These are phyloP conservation scores for Andrena bicolor DNA, from an alignment of 2,888 invertebrate genomes.

Conservation along the genomic window DNA sequence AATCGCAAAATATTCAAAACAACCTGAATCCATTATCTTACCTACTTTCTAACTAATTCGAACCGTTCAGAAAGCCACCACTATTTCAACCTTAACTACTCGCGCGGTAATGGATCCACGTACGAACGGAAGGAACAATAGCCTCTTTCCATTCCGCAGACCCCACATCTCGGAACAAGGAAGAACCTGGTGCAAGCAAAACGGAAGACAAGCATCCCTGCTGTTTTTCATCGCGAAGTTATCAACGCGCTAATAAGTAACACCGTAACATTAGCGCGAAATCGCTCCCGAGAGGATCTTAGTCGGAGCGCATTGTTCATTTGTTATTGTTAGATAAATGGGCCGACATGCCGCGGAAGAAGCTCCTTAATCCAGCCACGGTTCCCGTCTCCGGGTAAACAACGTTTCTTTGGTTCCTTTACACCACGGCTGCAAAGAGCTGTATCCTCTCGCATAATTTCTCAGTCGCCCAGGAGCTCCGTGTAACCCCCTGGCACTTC, in stretches of 20 bases:
- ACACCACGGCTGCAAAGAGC: not conserved
- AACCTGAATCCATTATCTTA: too few relatives aligned
- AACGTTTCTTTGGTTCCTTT: conserved; percentile 42
- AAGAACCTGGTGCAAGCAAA: not conserved
- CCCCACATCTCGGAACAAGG: not conserved
- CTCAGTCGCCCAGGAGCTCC: conserved; percentile 4
- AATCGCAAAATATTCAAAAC: too few relatives aligned
- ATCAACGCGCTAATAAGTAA: conserved; percentile 25
- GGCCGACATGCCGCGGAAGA: conserved; percentile 9
- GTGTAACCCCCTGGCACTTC: conserved; percentile 16
- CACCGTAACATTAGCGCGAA: conserved; percentile 3
- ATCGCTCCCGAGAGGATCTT: conserved; percentile 31
- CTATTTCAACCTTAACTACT: not conserved
- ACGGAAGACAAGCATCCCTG: not conserved
- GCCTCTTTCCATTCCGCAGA: not conserved
- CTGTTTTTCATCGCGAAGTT: not conserved
- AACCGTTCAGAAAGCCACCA: not conserved
- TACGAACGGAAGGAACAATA: not conserved
- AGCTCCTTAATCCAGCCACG: conserved; percentile 30
- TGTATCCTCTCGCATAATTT: conserved; percentile 19
- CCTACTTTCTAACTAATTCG: too few relatives aligned
- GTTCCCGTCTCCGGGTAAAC: conserved; percentile 41
- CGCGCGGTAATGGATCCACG: not conserved
- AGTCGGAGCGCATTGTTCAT: conserved; percentile 14
- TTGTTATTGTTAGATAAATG: conserved; percentile 33